These are phyloP conservation scores for Rhinella marina DNA, from an alignment of 2,797 vertebrate genomes.

Conservation along the genomic window DNA sequence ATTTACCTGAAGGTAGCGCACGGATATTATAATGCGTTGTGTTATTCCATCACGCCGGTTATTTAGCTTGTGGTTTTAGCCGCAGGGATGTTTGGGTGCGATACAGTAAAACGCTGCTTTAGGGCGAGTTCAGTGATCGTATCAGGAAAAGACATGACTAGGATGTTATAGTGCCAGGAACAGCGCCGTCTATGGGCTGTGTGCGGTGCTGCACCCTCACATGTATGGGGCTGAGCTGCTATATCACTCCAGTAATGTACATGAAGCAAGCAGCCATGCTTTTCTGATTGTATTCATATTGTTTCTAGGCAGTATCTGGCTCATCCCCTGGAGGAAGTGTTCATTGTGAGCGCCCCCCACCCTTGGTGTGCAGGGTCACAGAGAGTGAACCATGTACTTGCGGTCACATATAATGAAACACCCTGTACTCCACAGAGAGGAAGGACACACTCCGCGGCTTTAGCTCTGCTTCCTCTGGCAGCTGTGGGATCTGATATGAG, in stretches of 20 bases:
- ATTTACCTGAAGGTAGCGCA: conserved; percentile 92
- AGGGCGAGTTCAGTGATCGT: not conserved
- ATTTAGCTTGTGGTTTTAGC: not conserved
- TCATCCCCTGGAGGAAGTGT: not conserved
- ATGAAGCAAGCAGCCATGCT: too few relatives aligned
- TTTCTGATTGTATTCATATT: not conserved
- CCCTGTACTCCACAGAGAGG: not conserved
- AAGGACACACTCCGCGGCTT: too few relatives aligned
- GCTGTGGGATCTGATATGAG: not conserved
- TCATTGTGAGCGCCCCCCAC: not conserved
- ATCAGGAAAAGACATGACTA: too few relatives aligned
- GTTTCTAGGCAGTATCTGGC: too few relatives aligned
- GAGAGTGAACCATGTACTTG: not conserved
- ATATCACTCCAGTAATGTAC: too few relatives aligned
- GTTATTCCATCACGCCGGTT: not conserved
- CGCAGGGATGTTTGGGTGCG: not conserved
- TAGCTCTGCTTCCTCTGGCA: not conserved
- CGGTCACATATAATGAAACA: not conserved
- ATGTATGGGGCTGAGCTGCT: too few relatives aligned
- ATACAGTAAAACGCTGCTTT: not conserved
- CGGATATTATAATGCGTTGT: not conserved
- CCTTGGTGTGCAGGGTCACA: not conserved
- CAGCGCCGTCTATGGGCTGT: too few relatives aligned
- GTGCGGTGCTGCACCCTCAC: too few relatives aligned
- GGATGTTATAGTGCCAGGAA: too few relatives aligned